These are phyloP conservation scores for Lindbergichthys nudifrons DNA, from an alignment of 2,797 vertebrate species.

Conservation along the genomic window DNA sequence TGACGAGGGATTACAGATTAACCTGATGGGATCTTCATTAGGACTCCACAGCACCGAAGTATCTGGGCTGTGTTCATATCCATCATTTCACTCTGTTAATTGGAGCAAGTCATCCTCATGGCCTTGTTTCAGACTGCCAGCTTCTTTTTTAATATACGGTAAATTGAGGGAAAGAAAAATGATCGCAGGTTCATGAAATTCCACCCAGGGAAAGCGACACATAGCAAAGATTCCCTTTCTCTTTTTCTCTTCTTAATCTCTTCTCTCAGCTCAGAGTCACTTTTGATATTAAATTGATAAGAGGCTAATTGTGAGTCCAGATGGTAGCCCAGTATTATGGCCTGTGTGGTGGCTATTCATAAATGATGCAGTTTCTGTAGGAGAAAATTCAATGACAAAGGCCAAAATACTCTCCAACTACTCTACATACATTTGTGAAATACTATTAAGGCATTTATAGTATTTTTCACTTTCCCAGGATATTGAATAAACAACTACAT, in stretches of 20 bases:
- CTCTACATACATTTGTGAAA: background rate
- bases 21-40: conserved; percentile 24
- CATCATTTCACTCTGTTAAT: conserved; percentile 50
- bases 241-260: background rate
- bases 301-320: conserved; percentile 45
- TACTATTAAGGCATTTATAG: too few relatives aligned
- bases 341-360: conserved; percentile 37
- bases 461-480: background rate
- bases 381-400: conserved; percentile 3
- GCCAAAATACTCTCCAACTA: background rate
- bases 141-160: conserved; percentile 5
- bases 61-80: conserved; percentile 37
- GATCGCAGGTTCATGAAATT: background rate
- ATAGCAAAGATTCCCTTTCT: background rate
- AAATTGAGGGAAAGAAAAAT: background rate
- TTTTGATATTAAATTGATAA: conserved; percentile 58
- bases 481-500: background rate
- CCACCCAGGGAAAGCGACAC: background rate
- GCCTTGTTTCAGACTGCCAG: conserved; percentile 42
- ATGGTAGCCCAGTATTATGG: conserved; percentile 42
- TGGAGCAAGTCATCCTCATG: conserved; percentile 48
- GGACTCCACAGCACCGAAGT: conserved; percentile 40
- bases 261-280: conserved; percentile 12
- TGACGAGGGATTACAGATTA: conserved; percentile 23
- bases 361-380: conserved; percentile 36